A percentile compares a stretch with the other conserved stretches of the same genome.
Evolutionary conservation across 37 sponge, comb jelly and placozoan genomes (phyloP).

Genomic region (Hexactinellida sp.): DNA sequence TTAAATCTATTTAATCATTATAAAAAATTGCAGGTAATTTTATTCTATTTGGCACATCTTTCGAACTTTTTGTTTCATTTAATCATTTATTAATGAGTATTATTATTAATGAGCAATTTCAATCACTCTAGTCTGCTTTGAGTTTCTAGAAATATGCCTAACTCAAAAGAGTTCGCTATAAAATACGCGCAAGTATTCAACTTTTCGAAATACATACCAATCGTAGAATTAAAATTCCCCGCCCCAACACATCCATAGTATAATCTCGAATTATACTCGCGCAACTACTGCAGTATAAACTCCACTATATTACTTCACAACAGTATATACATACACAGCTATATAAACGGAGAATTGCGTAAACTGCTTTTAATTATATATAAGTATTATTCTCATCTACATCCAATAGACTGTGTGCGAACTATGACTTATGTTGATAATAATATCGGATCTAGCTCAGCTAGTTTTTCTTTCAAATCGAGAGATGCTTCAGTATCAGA

Average conservation of each 20-base stretch:
- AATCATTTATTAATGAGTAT: not conserved
- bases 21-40: too few species aligned
- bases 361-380: not conserved
- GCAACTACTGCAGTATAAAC: not conserved
- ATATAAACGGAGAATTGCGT: not conserved
- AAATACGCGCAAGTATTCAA: not conserved
- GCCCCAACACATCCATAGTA: not conserved
- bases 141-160: not conserved
- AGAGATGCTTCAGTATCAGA: constrained; percentile 1
- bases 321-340: not conserved
- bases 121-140: not conserved
- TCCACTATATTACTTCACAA: not conserved
- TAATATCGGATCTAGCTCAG: not conserved
- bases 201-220: not conserved
- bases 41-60: too few species aligned
- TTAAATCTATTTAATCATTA: too few species aligned
- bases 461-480: not conserved
- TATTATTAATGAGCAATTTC: not conserved
- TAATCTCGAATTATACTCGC: not conserved
- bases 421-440: not conserved
- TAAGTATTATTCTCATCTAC: not conserved
- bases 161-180: not conserved
- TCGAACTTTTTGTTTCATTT: too few species aligned
- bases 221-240: not conserved
- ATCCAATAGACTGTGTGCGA: not conserved